Evolutionary conservation across 2,797 vertebrate genomes (phyloP).

Genomic region (Chaunax sp.): DNA sequence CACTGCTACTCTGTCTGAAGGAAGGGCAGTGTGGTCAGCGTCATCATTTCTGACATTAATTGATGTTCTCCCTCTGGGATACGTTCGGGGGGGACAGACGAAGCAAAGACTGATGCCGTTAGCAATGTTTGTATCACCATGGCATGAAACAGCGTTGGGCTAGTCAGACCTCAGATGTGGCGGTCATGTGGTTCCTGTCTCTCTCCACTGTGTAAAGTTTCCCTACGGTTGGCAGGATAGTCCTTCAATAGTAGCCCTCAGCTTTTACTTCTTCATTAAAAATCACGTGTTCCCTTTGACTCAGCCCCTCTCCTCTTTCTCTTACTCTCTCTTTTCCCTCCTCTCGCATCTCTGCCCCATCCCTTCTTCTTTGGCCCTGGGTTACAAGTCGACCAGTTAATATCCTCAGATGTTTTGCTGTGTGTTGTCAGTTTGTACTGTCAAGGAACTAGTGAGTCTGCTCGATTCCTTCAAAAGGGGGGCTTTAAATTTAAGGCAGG

Average conservation of each 20-base stretch:
- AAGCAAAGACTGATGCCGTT: conserved; percentile 34
- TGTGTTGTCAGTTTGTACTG: conserved; percentile 35
- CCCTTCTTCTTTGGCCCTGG: conserved; percentile 25
- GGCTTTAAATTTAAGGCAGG: conserved; percentile 50
- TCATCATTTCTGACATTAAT: conserved; percentile 34
- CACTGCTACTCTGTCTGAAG: conserved; percentile 23
- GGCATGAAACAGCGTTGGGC: conserved; percentile 26
- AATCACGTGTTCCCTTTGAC: conserved; percentile 71
- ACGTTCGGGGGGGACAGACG: conserved; percentile 35
- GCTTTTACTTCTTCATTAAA: conserved; percentile 74
- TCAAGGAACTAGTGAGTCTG: conserved; percentile 21
- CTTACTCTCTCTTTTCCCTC: neutral
- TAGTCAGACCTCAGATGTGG: conserved; percentile 42
- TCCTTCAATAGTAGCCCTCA: conserved; percentile 61
- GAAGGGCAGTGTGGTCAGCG: conserved; percentile 10
- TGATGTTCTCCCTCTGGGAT: conserved; percentile 19
- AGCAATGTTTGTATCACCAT: conserved; percentile 35
- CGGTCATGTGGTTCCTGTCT: conserved; percentile 74
- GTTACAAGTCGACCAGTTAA: conserved; percentile 45
- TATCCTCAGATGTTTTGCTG: conserved; percentile 39
- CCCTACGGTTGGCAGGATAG: conserved; percentile 69
- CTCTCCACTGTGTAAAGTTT: conserved; percentile 69
- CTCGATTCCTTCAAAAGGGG: conserved; percentile 35
- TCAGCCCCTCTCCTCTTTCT: conserved; percentile 23
- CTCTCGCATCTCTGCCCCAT: conserved; percentile 17